Evolutionary conservation across 1,140 invertebrate species (phyloP).

Genomic region (Drosophila serrata): DNA sequence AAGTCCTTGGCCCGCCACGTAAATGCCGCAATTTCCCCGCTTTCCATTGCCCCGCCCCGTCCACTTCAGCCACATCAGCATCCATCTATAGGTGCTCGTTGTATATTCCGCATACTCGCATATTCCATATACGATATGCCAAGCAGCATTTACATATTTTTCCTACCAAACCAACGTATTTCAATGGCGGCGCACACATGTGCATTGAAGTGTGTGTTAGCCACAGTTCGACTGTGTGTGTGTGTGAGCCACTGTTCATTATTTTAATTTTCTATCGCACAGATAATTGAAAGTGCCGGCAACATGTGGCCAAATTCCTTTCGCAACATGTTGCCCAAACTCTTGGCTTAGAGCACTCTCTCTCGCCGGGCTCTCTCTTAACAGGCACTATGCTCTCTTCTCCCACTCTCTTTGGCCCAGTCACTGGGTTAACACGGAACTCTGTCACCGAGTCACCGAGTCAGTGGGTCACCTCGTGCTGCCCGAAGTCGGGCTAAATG

Average conservation of each 20-base stretch:
- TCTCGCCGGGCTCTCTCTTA: constrained; percentile 18
- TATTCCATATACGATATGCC: constrained; percentile 22
- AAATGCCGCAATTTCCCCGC: constrained; percentile 57
- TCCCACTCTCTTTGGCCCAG: constrained; percentile 36
- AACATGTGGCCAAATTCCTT: constrained; percentile 50
- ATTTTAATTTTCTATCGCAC: constrained; percentile 74
- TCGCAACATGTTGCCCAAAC: background rate
- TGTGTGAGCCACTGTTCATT: constrained; percentile 65
- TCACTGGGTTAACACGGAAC: constrained; percentile 68
- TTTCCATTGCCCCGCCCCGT: background rate
- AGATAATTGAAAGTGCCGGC: constrained; percentile 66
- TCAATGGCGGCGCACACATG: constrained; percentile 39
- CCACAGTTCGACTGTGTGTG: background rate
- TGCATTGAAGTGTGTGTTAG: constrained; percentile 36
- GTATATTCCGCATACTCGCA: constrained; percentile 17
- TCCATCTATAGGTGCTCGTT: constrained; percentile 44
- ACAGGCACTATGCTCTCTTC: constrained; percentile 2
- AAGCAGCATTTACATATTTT: constrained; percentile 57
- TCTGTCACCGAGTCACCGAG: constrained; percentile 77
- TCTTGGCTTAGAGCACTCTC: background rate
- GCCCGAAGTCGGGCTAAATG: constrained; percentile 1
- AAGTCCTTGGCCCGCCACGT: constrained; percentile 54
- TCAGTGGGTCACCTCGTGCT: constrained; percentile 56
- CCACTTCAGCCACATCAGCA: constrained; percentile 36
- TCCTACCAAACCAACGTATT: constrained; percentile 40